Evolutionary conservation across 1,140 invertebrate species (phyloP), one percentile per base, ranked within the genome.

Genomic region (Bactericera cockerelli): DNA sequence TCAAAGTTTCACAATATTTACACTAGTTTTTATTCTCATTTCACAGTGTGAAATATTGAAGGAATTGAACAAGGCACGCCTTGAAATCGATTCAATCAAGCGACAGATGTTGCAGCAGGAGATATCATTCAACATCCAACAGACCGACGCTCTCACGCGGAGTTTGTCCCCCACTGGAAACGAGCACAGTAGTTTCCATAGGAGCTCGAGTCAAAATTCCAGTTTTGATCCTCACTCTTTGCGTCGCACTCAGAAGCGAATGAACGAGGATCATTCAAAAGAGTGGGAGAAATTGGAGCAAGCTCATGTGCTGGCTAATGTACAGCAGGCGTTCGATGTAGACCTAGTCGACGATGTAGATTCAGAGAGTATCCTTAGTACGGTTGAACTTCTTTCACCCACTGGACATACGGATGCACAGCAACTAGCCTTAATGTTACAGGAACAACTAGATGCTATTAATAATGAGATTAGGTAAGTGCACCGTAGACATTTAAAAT

Each of bases 401-500:
- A 76, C 80, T 0, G 74, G 79, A 0, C 87, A 92, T 69, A 92
- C 89, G 4, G 95, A 99, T 72, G 94, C 96, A 26, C 95, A 98
- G 71, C 93, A 94, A 0, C 76, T 99, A 59, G 96, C 96, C 22
- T 79, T 97, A 65, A 98, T 99, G 91, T 77, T 99, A 61, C 97
- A 99, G 74, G 94, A 99, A 71, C 95, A 99, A 72, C 76, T 99
- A 53, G 95, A 99, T 75, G 97, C 96, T 64, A 99, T 99, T 67
- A 99, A 99, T 74, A 97, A 97, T 70, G 97, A 99, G 78, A 99
- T 99, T 64, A 81, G 81, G 77, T 79, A 65, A 57, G 57, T 31
- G 42, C 4, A 49, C 4, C 10, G 33, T 16, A n/a, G n/a, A n/a
- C n/a, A n/a, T n/a, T n/a, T n/a, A n/a, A n/a, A n/a, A n/a, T n/a